A percentile compares a stretch with the other conserved stretches of the same genome.
phyloP scores from a whole-genome alignment of 2,113 vertebrate genomes.

The Columba livia region DNA sequence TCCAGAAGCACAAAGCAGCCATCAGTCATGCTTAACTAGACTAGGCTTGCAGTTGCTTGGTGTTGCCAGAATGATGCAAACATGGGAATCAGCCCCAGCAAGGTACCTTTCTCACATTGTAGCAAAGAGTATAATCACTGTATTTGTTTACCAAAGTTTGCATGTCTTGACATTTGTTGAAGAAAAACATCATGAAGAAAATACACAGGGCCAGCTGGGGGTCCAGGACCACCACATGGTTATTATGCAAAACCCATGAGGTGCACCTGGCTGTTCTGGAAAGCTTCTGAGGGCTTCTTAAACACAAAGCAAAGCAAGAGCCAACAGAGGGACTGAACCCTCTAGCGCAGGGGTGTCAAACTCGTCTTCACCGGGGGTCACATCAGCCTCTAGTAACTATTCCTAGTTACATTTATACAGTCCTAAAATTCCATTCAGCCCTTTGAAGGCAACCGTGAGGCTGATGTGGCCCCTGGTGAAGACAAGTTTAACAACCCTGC shows the following conservation, averaged over 20 bases:
- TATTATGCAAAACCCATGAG: not conserved
- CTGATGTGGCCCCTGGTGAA: too few species aligned
- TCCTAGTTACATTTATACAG: too few species aligned
- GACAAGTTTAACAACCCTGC: too few species aligned
- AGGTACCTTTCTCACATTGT: not conserved
- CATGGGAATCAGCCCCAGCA: not conserved
- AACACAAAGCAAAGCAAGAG: not conserved
- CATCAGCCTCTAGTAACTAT: too few species aligned
- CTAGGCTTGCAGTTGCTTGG: not conserved
- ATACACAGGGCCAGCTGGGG: not conserved
- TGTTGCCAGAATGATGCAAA: not conserved
- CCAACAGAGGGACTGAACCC: not conserved
- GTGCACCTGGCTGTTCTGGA: not conserved
- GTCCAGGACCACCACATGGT: not conserved
- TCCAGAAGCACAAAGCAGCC: not conserved
- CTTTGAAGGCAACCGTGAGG: too few species aligned
- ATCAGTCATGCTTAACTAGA: not conserved
- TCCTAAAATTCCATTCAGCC: too few species aligned
- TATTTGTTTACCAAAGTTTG: not conserved
- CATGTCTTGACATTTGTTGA: not conserved
- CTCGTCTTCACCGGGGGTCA: too few species aligned
- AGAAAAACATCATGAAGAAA: not conserved
- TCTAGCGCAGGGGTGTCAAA: too few species aligned
- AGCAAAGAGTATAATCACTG: not conserved
- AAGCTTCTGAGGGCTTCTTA: not conserved